Evolutionary conservation across 2,797 vertebrate species (phyloP).

Genomic region (Pseudopleuronectes americanus): DNA sequence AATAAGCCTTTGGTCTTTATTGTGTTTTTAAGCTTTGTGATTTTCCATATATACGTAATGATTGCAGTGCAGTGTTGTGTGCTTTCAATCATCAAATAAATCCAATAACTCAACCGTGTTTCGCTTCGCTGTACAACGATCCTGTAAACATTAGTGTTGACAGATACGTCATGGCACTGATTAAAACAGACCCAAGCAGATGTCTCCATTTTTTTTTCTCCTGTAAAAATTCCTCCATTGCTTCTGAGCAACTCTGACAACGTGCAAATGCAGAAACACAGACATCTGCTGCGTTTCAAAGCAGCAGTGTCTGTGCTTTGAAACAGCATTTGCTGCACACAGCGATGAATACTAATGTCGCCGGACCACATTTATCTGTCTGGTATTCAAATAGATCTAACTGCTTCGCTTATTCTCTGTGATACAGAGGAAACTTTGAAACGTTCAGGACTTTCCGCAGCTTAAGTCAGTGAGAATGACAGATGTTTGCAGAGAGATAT

Average conservation of each 20-base stretch:
- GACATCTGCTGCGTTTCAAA: conserved; percentile 76
- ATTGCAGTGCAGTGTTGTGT: background rate
- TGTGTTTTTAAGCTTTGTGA: background rate
- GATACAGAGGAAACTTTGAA: conserved; percentile 62
- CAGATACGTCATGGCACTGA: conserved; percentile 24
- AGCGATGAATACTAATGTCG: conserved; percentile 69
- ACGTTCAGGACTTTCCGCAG: conserved; percentile 33
- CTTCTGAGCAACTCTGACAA: conserved; percentile 65
- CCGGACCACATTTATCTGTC: conserved; percentile 51
- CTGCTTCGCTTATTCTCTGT: conserved; percentile 55
- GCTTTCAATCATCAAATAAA: background rate
- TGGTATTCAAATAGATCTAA: conserved; percentile 63
- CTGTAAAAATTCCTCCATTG: conserved; percentile 49
- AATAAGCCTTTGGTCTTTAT: background rate
- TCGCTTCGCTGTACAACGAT: conserved; percentile 31
- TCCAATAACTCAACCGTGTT: background rate
- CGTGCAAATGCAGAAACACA: conserved; percentile 67
- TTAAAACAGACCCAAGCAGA: conserved; percentile 56
- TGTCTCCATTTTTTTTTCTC: conserved; percentile 44
- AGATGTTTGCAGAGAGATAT: conserved; percentile 73
- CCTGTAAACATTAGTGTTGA: conserved; percentile 46
- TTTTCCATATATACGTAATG: background rate
- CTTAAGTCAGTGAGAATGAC: conserved; percentile 47
- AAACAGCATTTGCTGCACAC: background rate
- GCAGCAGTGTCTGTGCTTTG: background rate